Conservation (phyloP, 2,888 invertebrate species). For the Bugulina stolonifera region DNA sequence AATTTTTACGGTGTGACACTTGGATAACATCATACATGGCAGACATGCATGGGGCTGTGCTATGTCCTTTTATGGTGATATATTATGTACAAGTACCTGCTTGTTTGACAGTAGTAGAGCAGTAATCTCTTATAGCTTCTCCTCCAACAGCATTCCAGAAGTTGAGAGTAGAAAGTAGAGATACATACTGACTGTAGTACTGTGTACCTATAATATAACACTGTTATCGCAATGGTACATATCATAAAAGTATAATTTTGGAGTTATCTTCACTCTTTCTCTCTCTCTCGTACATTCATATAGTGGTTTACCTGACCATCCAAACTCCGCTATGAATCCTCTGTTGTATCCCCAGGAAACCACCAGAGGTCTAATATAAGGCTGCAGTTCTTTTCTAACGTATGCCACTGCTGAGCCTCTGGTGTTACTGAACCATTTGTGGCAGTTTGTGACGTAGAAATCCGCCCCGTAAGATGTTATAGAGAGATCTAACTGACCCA, state of each 20-base stretch:
- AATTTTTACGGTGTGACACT: too few relatives aligned
- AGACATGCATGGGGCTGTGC: too few relatives aligned
- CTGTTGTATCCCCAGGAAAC: slow-evolving; percentile 50
- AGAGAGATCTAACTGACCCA: slow-evolving; percentile 39
- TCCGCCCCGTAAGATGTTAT: slow-evolving; percentile 35
- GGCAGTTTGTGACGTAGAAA: slow-evolving; percentile 47
- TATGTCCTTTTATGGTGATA: too few relatives aligned
- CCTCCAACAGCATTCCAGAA: slow-evolving; percentile 24
- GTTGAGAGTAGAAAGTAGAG: slow-evolving; percentile 13
- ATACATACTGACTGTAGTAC: slow-evolving; percentile 22
- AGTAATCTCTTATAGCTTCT: background rate
- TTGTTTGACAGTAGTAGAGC: background rate
- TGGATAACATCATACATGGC: too few relatives aligned
- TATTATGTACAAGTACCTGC: too few relatives aligned
- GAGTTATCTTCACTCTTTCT: too few relatives aligned
- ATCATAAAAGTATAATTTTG: too few relatives aligned
- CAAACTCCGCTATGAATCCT: slow-evolving; percentile 48
- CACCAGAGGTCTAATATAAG: slow-evolving; percentile 39
- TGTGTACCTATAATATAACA: too few relatives aligned
- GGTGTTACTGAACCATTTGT: slow-evolving; percentile 50
- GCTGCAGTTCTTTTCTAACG: slow-evolving; percentile 38
- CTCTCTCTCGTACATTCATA: too few relatives aligned
- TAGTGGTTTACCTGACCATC: slow-evolving; percentile 51
- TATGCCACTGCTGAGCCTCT: slow-evolving; percentile 49
- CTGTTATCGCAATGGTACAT: too few relatives aligned